Percentiles rank a stretch among this genome's conserved stretches.
Conservation (phyloP, 1,140 invertebrate species). For the Ceratina calcarata region DNA sequence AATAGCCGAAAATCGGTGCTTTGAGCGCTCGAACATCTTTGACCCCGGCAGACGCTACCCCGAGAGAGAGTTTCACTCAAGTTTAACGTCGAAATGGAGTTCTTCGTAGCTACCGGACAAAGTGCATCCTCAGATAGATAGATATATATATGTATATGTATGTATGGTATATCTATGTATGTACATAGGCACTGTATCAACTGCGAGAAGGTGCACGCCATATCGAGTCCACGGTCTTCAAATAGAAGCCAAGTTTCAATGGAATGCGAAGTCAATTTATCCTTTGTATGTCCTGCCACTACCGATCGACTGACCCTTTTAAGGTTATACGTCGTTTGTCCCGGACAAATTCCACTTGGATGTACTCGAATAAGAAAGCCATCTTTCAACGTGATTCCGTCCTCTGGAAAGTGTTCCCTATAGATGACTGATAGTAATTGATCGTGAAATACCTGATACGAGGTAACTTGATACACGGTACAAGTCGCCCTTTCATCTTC, state of each 20-base stretch:
- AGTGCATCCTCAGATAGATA: neutral
- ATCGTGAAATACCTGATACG: neutral
- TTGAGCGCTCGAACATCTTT: constrained; percentile 17
- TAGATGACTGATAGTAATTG: neutral
- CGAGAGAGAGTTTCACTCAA: constrained; percentile 16
- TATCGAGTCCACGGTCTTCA: neutral
- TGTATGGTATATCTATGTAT: too few species aligned
- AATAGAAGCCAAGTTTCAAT: constrained; percentile 34
- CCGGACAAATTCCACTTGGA: neutral
- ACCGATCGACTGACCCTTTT: constrained; percentile 6
- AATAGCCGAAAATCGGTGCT: constrained; percentile 34
- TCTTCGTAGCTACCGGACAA: constrained; percentile 12
- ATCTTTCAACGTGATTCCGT: neutral
- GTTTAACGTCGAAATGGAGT: constrained; percentile 31
- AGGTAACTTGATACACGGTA: too few species aligned
- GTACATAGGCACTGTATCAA: neutral
- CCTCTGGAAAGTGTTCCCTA: neutral
- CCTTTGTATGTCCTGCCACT: constrained; percentile 13
- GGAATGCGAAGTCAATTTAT: constrained; percentile 33
- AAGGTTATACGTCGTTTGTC: constrained; percentile 1
- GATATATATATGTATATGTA: too few species aligned
- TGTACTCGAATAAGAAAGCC: neutral
- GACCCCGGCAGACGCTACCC: neutral
- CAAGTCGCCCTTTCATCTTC: too few species aligned
- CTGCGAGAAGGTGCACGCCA: neutral